Conservation (phyloP, 92 coral and sea anemone genomes). For the Heteractis magnifica region DNA sequence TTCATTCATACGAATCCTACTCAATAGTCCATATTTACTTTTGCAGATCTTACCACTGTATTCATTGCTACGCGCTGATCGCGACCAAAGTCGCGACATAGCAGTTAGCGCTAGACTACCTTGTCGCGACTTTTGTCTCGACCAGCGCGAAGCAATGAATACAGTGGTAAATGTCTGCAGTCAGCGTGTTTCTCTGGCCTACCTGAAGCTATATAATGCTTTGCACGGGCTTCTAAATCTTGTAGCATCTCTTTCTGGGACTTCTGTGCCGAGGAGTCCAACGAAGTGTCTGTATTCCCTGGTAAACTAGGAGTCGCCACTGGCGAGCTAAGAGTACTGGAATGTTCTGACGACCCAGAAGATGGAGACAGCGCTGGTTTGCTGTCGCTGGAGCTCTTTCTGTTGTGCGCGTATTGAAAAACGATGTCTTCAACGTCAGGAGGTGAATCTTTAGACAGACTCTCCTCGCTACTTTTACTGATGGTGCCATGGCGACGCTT, state of each 20-base stretch:
- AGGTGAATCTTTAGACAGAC: constrained; percentile 76
- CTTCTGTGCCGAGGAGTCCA: constrained; percentile 34
- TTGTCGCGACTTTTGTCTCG: too few species aligned
- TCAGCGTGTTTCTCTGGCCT: not conserved
- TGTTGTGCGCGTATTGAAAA: constrained; percentile 85
- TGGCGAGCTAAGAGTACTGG: constrained; percentile 57
- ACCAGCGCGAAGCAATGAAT: too few species aligned
- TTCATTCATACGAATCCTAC: too few species aligned
- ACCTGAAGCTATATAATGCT: constrained; percentile 54
- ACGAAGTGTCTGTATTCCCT: not conserved
- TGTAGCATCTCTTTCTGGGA: constrained; percentile 57
- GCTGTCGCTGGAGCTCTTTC: constrained; percentile 28
- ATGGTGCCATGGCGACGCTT: constrained; percentile 61
- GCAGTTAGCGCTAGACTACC: too few species aligned
- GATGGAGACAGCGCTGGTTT: constrained; percentile 48
- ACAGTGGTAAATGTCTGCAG: not conserved
- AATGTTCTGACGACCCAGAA: constrained; percentile 59
- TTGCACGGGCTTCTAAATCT: constrained; percentile 63
- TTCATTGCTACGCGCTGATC: too few species aligned
- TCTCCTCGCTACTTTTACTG: constrained; percentile 48
- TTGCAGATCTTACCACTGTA: too few species aligned
- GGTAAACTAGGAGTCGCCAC: constrained; percentile 40
- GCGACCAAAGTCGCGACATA: too few species aligned
- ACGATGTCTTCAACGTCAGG: constrained; percentile 96
- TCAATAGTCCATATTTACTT: too few species aligned